These are phyloP conservation scores for Halocaridina rubra DNA, from an alignment of 2,888 invertebrate species.

Conservation along the genomic window DNA sequence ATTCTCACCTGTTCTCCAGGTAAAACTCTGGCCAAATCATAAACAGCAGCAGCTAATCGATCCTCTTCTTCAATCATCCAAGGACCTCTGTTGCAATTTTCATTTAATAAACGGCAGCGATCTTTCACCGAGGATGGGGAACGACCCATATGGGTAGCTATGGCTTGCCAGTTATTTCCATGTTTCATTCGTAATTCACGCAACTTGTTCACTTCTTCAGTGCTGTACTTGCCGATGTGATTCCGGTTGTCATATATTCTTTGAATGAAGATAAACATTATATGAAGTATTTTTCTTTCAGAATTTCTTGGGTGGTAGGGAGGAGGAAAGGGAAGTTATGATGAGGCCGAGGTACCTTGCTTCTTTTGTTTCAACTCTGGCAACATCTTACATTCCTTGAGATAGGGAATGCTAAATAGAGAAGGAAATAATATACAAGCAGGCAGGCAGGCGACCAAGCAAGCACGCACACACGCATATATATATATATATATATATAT, in stretches of 20 bases:
- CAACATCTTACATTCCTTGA: background rate
- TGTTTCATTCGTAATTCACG: slow-evolving; percentile 68
- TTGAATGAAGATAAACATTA: background rate
- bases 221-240: slow-evolving; percentile 70
- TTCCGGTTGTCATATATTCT: slow-evolving; percentile 71
- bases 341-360: too few relatives aligned
- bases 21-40: slow-evolving; percentile 68
- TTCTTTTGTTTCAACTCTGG: background rate
- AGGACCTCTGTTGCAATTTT: slow-evolving; percentile 70
- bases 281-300: background rate
- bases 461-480: too few relatives aligned
- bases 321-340: too few relatives aligned
- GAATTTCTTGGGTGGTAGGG: too few relatives aligned
- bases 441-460: too few relatives aligned
- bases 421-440: too few relatives aligned
- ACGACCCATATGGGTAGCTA: slow-evolving; percentile 69
- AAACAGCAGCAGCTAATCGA: slow-evolving; percentile 69
- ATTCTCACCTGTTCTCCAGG: slow-evolving; percentile 69
- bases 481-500: too few relatives aligned
- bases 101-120: slow-evolving; percentile 70
- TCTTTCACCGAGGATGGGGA: slow-evolving; percentile 71
- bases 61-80: slow-evolving; percentile 70
- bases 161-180: slow-evolving; percentile 71
- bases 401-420: too few relatives aligned
- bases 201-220: slow-evolving; percentile 68